Evolutionary conservation across 2,113 vertebrate genomes (phyloP).

Genomic region (Malurus alboscapulatus): DNA sequence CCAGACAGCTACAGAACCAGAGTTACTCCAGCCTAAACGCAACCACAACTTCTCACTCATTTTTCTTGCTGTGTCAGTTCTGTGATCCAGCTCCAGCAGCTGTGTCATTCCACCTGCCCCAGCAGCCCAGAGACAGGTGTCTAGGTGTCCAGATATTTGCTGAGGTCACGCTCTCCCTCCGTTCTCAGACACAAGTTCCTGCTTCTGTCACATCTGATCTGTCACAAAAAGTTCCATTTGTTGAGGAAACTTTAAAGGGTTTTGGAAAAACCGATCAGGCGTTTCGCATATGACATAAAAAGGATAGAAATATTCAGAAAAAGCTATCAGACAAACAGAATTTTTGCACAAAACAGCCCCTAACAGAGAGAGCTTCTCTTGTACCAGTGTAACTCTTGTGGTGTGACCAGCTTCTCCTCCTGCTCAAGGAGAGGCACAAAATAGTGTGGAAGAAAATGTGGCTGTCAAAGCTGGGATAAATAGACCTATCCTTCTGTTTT

Average conservation of each 20-base stretch:
- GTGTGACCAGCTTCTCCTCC: background rate
- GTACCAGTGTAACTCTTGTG: rapidly evolving
- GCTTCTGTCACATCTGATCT: background rate
- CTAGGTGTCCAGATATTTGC: rapidly evolving
- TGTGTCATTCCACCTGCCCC: background rate
- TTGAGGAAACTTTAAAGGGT: background rate
- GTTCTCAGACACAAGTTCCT: background rate
- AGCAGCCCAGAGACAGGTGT: background rate
- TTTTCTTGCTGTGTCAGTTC: background rate
- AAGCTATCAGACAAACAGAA: background rate
- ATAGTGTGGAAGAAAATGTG: background rate
- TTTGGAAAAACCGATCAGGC: background rate
- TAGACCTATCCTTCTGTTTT: background rate
- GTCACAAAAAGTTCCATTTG: background rate
- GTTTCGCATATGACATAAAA: background rate
- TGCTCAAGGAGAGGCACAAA: background rate
- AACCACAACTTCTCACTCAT: rapidly evolving
- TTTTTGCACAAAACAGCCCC: background rate
- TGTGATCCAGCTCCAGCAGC: background rate
- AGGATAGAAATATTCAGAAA: background rate
- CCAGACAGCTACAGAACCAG: background rate
- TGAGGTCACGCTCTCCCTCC: rapidly evolving
- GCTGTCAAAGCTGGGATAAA: background rate
- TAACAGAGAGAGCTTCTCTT: background rate
- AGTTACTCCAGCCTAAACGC: background rate